These are phyloP conservation scores for Sturnus vulgaris DNA, from an alignment of 2,113 vertebrate species.

Conservation along the genomic window DNA sequence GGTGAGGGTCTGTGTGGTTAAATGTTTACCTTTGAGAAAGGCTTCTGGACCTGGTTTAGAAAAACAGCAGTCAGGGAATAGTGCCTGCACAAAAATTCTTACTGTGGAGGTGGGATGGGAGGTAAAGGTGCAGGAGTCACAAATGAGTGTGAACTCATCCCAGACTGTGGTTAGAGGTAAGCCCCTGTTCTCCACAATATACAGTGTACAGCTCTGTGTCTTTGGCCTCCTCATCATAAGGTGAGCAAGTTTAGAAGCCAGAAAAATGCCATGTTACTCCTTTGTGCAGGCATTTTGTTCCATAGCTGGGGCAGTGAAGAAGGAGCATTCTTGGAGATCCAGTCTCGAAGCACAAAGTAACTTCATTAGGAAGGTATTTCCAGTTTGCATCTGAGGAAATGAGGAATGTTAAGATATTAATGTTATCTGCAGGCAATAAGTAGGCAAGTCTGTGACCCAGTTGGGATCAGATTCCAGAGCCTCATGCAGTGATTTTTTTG, in stretches of 20 bases:
- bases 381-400: neutral
- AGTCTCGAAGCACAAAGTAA: neutral
- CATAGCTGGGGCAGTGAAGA: neutral
- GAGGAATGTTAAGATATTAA: neutral
- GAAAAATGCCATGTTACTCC: neutral
- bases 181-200: accelerated
- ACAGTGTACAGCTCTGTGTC: neutral
- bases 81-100: neutral
- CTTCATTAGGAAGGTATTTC: neutral
- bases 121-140: neutral
- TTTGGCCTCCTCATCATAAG: accelerated
- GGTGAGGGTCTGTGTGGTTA: neutral
- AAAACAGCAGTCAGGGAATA: neutral
- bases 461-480: neutral
- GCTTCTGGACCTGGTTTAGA: neutral
- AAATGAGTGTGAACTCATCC: neutral
- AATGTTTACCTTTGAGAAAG: neutral
- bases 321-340: neutral
- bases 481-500: neutral
- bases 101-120: neutral
- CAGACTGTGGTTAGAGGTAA: neutral
- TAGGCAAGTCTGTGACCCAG: neutral
- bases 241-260: neutral
- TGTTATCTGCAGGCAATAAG: neutral
- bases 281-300: neutral